Evolutionary conservation across 2,113 vertebrate genomes (phyloP).

Genomic region (Toxostoma redivivum): DNA sequence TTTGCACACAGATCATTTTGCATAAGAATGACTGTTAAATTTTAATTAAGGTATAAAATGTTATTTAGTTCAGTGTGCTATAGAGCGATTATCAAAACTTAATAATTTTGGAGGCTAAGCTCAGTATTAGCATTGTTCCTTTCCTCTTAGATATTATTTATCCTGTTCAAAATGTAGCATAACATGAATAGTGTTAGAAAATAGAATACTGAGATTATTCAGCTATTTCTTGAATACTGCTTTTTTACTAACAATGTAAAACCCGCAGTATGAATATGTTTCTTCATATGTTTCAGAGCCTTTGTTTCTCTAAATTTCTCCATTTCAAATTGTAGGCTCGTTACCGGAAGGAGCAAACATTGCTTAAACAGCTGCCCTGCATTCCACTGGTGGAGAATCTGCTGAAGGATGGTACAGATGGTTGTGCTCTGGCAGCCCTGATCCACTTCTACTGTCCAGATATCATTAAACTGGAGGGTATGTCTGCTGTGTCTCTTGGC

Average conservation of each 20-base stretch:
- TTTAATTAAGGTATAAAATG: not conserved
- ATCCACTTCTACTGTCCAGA: conserved; percentile 97
- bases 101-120: not conserved
- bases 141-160: not conserved
- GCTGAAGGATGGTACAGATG: conserved; percentile 91
- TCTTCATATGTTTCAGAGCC: not conserved
- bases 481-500: fast-evolving
- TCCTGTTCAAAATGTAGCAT: not conserved
- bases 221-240: not conserved
- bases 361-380: conserved; percentile 85
- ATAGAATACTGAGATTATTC: not conserved
- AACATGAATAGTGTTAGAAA: not conserved
- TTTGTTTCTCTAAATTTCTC: not conserved
- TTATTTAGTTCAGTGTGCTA: not conserved
- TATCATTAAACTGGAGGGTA: conserved; percentile 83
- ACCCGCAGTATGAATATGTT: not conserved
- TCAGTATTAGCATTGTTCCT: not conserved
- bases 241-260: not conserved
- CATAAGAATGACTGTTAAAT: not conserved
- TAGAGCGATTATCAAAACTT: not conserved
- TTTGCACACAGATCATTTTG: not conserved
- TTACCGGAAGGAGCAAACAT: conserved; percentile 90
- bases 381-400: conserved; percentile 93
- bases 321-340: conserved; percentile 79
- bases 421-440: conserved; percentile 87